These are phyloP conservation scores for Speoplatyrhinus poulsoni DNA, from an alignment of 2,113 vertebrate species.

Conservation along the genomic window DNA sequence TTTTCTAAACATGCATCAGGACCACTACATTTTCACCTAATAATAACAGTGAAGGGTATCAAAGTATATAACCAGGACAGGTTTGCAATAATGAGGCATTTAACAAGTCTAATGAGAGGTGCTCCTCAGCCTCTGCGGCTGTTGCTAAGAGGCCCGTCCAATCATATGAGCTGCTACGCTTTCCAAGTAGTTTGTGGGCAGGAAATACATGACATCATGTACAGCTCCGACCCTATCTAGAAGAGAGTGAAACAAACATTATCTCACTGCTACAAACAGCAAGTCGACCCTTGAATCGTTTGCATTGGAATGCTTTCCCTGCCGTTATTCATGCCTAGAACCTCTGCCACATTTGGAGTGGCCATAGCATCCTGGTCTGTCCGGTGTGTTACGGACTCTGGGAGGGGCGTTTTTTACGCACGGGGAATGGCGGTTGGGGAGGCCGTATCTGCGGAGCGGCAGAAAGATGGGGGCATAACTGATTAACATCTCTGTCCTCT, in stretches of 20 bases:
- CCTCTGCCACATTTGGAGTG: not conserved
- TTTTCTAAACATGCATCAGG: too few relatives aligned
- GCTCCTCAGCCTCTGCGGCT: conserved; percentile 48
- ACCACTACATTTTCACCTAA: too few relatives aligned
- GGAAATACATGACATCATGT: conserved; percentile 69
- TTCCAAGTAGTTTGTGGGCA: conserved; percentile 45
- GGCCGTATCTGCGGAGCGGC: conserved; percentile 54
- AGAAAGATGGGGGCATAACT: conserved; percentile 52
- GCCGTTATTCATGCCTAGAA: not conserved
- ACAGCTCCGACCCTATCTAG: conserved; percentile 29
- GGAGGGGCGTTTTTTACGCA: conserved; percentile 49
- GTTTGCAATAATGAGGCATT: too few relatives aligned
- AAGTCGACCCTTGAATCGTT: not conserved
- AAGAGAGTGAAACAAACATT: conserved; percentile 35
- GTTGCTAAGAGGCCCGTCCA: conserved; percentile 75
- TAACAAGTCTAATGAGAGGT: not conserved
- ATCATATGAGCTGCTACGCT: conserved; percentile 56
- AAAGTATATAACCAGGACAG: too few relatives aligned
- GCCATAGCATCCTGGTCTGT: conserved; percentile 1
- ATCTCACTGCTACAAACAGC: conserved; percentile 15
- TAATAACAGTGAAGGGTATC: too few relatives aligned
- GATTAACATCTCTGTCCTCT: conserved; percentile 26
- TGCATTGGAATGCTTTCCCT: conserved; percentile 10
- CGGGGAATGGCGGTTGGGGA: conserved; percentile 67
- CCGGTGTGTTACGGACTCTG: conserved; percentile 29